Evolutionary conservation across 23 tunicate genomes (phyloP).

Genomic region (Phallusia fumigata): DNA sequence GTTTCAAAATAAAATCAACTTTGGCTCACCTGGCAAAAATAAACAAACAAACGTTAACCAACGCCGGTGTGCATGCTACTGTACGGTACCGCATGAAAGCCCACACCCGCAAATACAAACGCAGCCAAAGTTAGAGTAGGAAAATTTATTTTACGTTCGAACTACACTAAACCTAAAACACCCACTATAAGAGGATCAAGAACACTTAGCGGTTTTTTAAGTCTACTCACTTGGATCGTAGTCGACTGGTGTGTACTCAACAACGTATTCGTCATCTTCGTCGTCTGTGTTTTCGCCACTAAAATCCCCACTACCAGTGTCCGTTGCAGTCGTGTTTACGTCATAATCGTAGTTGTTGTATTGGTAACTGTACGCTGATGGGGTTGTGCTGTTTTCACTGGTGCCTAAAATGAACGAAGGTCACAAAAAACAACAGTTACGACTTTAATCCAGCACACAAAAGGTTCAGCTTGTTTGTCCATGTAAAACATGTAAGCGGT

Average conservation of each 20-base stretch:
- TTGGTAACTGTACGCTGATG: background rate
- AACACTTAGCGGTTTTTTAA: background rate
- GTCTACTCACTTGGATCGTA: conserved; percentile 5
- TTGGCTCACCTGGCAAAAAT: background rate
- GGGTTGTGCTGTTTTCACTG: background rate
- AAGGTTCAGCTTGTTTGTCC: too few species aligned
- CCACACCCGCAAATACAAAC: too few species aligned
- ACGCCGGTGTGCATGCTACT: too few species aligned
- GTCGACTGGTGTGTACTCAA: conserved; percentile 5
- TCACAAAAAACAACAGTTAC: too few species aligned
- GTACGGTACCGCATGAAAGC: too few species aligned
- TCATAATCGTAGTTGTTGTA: background rate
- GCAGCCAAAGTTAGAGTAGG: too few species aligned
- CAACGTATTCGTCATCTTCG: background rate
- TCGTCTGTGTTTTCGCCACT: background rate
- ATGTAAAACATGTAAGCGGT: too few species aligned
- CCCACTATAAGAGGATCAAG: too few species aligned
- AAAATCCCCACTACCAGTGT: background rate
- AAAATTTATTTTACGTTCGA: too few species aligned
- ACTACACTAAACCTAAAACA: too few species aligned
- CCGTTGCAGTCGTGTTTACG: background rate
- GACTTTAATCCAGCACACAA: too few species aligned
- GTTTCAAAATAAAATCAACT: background rate
- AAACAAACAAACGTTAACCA: too few species aligned
- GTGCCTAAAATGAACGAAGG: background rate